A percentile compares a stretch with the other conserved stretches of the same genome.
These are phyloP conservation scores for Tympanoctomys barrerae DNA, from an alignment of 2,797 vertebrate genomes.

Conservation along the genomic window DNA sequence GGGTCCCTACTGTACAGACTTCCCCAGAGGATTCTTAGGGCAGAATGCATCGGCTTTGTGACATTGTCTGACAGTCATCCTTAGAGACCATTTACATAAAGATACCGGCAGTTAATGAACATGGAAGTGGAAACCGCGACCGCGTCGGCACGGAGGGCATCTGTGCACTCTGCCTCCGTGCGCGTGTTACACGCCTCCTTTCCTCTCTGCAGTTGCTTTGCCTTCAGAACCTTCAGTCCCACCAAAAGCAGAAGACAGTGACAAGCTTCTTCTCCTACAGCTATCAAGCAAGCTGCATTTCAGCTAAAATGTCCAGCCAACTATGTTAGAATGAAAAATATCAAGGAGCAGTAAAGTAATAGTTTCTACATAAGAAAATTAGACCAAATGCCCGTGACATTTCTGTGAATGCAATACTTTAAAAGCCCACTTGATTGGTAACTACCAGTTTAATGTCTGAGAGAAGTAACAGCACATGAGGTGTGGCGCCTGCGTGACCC, in stretches of 20 bases:
- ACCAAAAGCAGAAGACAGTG: neutral
- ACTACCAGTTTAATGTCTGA: neutral
- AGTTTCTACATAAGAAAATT: neutral
- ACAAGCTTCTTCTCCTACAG: neutral
- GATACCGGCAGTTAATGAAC: neutral
- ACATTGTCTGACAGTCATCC: neutral
- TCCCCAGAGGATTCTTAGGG: neutral
- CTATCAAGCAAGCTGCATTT: neutral
- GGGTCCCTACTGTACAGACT: neutral
- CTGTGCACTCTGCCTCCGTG: neutral
- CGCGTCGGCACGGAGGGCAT: neutral
- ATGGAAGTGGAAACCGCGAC: neutral
- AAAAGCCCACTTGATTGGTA: neutral
- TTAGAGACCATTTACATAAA: neutral
- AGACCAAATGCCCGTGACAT: neutral
- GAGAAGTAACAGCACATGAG: neutral
- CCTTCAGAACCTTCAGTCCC: neutral
- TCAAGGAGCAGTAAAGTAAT: neutral
- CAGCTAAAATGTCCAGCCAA: conserved; percentile 2
- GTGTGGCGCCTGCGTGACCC: neutral
- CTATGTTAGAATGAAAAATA: neutral
- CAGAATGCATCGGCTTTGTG: neutral
- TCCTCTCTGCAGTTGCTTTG: neutral
- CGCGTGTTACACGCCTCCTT: neutral
- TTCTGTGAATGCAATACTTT: conserved; percentile 1